Base-by-base conservation (phyloP, 2,113 vertebrate species). In the Forbesichthys papilliferus region DNA sequence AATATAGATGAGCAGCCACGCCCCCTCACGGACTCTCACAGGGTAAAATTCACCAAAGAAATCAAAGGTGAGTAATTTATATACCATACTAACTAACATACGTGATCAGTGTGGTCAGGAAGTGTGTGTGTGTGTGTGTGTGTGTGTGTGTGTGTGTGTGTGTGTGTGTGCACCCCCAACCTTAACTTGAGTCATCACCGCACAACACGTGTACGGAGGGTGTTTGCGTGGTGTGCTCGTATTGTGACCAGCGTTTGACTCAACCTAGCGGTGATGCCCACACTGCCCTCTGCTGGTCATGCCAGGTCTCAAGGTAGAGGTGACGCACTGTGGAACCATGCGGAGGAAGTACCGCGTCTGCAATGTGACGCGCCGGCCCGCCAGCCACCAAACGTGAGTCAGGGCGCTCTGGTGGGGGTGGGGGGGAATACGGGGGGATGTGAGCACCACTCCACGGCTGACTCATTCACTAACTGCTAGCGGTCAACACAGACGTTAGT, bases 241-340 rank as follows among this genome's bases (percentile, higher is more conserved):
- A 55, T 68, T 10, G 52, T 42, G 36, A 11, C 49, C 49, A 9
- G 49, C 1, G 49, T 52, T 14, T 14, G 6, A 12, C 13, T 14
- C 9, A 52, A 52, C 9, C 64, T 0, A 65, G 52, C 13, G 8
- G 14, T 3, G 27, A 16, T 20, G 2, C 14, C 53, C 53, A 62
- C 51, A 48, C 59, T 13, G 1, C 65, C 60, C 61, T 36, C 2
- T 46, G 11, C 64, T 64, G 59, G 60, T 73, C 57, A 0, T 64
- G 36, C 62, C 80, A 99, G 97, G 98, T 93, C 94, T 99, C 55
- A 99, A 99, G 91, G 98, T 98, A 89, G 98, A 99, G 93, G 97
- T 99, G 92, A 99, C 97, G 79, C 97, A 99, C 90, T 99, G 98
- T 92, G 98, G 98, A 91, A 96, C 96, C 80, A 99, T 99, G 98